phyloP scores from a whole-genome alignment of 2,888 invertebrate genomes.

The Protodeltote pygarga region DNA sequence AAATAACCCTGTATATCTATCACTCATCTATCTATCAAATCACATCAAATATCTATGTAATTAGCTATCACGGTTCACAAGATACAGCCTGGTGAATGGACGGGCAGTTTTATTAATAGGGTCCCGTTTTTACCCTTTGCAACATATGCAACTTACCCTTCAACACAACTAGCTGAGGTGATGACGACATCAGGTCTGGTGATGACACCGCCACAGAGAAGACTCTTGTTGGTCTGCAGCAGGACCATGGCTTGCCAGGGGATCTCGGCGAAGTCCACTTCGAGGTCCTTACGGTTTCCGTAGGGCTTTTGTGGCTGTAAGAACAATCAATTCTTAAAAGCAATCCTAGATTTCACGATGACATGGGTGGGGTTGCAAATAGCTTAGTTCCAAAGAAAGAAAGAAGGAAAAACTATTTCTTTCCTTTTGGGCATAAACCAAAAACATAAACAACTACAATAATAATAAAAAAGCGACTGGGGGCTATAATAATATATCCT shows the following conservation, averaged over 20 bases:
- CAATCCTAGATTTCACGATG: no score
- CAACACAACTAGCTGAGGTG: conserved; percentile 93
- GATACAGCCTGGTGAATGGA: background rate
- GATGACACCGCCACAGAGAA: conserved; percentile 93
- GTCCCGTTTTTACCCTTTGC: background rate
- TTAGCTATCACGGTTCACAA: no score
- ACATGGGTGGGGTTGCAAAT: no score
- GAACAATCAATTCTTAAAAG: background rate
- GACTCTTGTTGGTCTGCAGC: conserved; percentile 89
- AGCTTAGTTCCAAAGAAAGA: no score
- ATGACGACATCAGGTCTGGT: conserved; percentile 91
- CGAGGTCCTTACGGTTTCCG: conserved; percentile 83
- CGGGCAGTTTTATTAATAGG: background rate
- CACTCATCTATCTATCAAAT: no score
- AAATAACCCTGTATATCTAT: no score
- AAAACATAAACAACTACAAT: no score
- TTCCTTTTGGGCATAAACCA: no score
- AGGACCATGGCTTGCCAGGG: conserved; percentile 96
- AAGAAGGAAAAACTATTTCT: no score
- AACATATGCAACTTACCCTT: conserved; percentile 86
- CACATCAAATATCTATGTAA: no score
- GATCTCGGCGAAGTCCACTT: conserved; percentile 92
- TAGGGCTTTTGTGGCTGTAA: conserved; percentile 81
- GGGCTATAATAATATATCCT: no score
- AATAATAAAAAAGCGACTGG: no score